phyloP scores from a whole-genome alignment of 2,888 invertebrate species.

The Pimpla rufipes region DNA sequence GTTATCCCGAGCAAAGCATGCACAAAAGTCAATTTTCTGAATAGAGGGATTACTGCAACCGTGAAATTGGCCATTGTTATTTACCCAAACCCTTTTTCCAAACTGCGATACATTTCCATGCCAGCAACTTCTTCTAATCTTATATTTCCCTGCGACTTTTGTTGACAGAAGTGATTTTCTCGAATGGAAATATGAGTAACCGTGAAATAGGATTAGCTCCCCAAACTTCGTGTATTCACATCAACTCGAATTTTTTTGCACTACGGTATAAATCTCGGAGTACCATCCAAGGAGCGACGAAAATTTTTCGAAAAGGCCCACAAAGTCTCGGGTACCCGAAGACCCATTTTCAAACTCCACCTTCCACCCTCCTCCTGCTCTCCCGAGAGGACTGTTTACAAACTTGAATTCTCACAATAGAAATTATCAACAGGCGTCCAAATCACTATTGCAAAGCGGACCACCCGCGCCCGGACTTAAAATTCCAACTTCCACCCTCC shows the following conservation, averaged over 20 bases:
- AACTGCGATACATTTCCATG: neutral
- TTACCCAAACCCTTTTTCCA: neutral
- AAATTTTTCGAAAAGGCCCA: neutral
- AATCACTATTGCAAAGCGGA: neutral
- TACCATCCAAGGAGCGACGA: neutral
- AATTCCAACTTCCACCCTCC: neutral
- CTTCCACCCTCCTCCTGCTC: conserved; percentile 41
- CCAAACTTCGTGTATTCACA: neutral
- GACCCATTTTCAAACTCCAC: conserved; percentile 5
- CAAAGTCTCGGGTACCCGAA: neutral
- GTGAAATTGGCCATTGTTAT: too few relatives aligned
- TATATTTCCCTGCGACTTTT: conserved; percentile 73
- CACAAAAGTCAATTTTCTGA: conserved; percentile 69
- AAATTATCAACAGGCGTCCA: conserved; percentile 45
- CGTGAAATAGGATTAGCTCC: conserved; percentile 61
- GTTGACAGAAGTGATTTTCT: conserved; percentile 75
- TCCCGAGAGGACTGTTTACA: conserved; percentile 60
- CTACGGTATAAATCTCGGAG: neutral
- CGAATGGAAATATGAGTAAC: conserved; percentile 67
- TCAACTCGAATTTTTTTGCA: neutral
- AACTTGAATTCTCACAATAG: conserved; percentile 63
- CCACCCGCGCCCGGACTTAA: neutral
- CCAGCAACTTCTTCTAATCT: conserved; percentile 59
- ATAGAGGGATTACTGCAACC: conserved; percentile 45
- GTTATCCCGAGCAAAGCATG: conserved; percentile 64